Evolutionary conservation across 1,140 invertebrate genomes (phyloP).

Genomic region (Drosophila sproati): DNA sequence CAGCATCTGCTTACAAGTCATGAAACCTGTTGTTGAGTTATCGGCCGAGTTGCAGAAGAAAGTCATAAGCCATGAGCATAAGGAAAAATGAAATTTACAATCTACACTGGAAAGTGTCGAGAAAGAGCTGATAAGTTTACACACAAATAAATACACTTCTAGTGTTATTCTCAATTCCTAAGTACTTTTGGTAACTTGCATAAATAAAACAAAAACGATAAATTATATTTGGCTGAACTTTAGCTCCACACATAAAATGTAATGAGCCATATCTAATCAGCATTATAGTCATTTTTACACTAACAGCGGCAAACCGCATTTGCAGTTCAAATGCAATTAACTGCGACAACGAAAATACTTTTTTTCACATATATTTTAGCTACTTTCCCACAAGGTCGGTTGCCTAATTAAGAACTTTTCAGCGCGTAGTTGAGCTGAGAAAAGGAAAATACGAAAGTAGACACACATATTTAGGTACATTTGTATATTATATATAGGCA

Average conservation of each 20-base stretch:
- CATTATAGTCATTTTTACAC: slow-evolving; percentile 50
- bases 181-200: slow-evolving; percentile 32
- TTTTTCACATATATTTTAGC: neutral
- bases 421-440: slow-evolving; percentile 1
- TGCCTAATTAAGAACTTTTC: slow-evolving; percentile 75
- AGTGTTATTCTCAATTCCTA: neutral
- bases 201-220: slow-evolving; percentile 31
- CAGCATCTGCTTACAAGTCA: no score
- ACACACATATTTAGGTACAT: slow-evolving; percentile 15
- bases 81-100: no score
- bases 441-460: neutral
- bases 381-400: slow-evolving; percentile 28
- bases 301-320: slow-evolving; percentile 33
- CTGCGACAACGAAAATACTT: slow-evolving; percentile 43
- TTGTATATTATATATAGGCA: neutral
- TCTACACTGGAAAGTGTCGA: no score
- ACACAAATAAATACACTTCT: no score
- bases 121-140: no score
- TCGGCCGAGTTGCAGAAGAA: no score
- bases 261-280: slow-evolving; percentile 56
- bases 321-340: slow-evolving; percentile 66
- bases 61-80: no score
- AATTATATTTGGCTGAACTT: slow-evolving; percentile 15
- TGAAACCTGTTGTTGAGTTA: no score
- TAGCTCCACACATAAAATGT: slow-evolving; percentile 6